phyloP scores from a whole-genome alignment of 2,113 vertebrate genomes.

The Mystacornis crossleyi region DNA sequence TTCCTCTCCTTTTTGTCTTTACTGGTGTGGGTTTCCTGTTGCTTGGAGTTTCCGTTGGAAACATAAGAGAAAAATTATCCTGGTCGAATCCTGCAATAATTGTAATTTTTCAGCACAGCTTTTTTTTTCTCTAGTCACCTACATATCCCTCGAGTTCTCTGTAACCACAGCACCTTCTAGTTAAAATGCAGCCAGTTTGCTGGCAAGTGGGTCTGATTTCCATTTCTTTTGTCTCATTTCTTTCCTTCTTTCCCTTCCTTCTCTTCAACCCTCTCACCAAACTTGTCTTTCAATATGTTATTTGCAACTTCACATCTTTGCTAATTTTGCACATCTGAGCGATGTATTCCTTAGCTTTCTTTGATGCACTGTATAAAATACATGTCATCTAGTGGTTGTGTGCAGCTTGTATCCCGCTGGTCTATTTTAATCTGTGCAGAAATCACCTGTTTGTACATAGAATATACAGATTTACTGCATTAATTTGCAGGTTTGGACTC shows the following conservation, averaged over 20 bases:
- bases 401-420: background rate
- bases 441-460: background rate
- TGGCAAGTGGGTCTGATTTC: background rate
- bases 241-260: background rate
- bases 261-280: background rate
- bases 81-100: background rate
- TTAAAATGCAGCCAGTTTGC: background rate
- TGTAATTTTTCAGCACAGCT: background rate
- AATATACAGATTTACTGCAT: background rate
- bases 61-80: background rate
- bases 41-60: background rate
- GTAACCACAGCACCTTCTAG: background rate
- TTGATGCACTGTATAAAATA: background rate
- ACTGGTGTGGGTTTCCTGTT: background rate
- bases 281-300: background rate
- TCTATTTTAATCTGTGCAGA: background rate
- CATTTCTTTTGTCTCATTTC: background rate
- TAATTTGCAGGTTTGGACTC: background rate
- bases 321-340: background rate
- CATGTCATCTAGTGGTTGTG: background rate
- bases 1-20: background rate
- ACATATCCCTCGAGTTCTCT: background rate
- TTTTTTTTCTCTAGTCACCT: background rate
- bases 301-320: background rate
- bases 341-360: background rate